Base-by-base conservation (phyloP, 2,113 vertebrate species). In the Solea senegalensis region DNA sequence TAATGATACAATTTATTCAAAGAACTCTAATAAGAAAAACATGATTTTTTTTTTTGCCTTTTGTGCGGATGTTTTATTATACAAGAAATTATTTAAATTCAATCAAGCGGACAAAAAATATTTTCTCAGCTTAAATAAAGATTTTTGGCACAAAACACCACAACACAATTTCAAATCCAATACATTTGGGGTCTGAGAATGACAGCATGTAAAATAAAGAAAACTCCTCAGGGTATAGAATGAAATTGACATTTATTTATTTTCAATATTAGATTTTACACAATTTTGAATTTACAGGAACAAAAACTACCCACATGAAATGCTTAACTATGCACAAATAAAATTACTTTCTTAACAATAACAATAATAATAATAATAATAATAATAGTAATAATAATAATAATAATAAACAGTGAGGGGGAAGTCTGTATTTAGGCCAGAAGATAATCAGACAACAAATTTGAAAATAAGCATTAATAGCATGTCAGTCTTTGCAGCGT, bases 201-300 rank as follows among this genome's bases (percentile, higher is more conserved):
- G 34, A 34, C 34, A 6, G 34, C 3, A 34, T 34, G 21, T 34
- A 45, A 45, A 45, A 45, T 10, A 21, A 52, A 21, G 7, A 21
- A 52, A 49, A 2, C 48, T 48, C 8, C 8, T 13, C 53, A 80
- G 69, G 85, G 41, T 12, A 40, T 49, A 16, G 62, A 44, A 81
- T 81, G 87, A 84, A 82, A 39, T 82, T 73, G 43, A 91, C 86
- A 84, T 91, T 90, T 88, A 91, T 93, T 93, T 93, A 87, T 92
- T 89, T 82, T 86, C 80, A 87, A 86, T 88, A 91, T 90, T 90
- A 91, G 81, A 88, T 89, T 90, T 91, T 86, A 91, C 90, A 92
- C 82, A 87, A 81, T 81, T 84, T 86, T 61, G 66, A 87, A 84
- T 87, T 84, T 91, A 92, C 88, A 90, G 75, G 79, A 91, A 90